Evolutionary conservation across 2,888 invertebrate genomes (phyloP), one percentile per base, ranked within the genome.

Genomic region (Scaptomyza tumidula): DNA sequence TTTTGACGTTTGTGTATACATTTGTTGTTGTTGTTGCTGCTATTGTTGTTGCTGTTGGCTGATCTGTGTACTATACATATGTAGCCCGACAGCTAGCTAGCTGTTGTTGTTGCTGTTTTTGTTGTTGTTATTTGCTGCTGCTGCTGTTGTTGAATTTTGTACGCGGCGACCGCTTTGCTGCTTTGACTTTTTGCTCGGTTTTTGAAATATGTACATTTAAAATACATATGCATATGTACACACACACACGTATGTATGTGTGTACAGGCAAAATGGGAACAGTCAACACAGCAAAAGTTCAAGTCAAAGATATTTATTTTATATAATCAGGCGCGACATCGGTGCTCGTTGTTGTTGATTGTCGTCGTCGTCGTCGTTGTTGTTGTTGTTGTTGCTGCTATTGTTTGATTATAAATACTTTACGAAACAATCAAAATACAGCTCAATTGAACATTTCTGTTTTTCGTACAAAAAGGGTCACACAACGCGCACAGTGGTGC

Each of bases 141-240:
- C 78, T 78, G 75, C 74, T 77, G 81, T 82, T 79, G 76, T 80
- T 88, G 84, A 84, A 88, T 88, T 88, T 84, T 85, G 86, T 80
- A 77, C 80, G 86, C 80, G 85, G 70, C 86, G 88, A 82, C 81
- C 88, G 88, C 81, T 43, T 62, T 80, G 82, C 73, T 72, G 84
- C 87, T 88, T 86, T 89, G 85, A 85, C 84, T 89, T 85, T 89
- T 87, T 78, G 89, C 87, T 84, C 81, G 71, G 72, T 67, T 73
- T 81, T 78, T 79, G 54, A 82, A 85, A 75, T 84, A 77, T 60
- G 53, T 63, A 80, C 50, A 59, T 45, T 57, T 43, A 53, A 24
- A 31, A 43, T 16, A 48, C 31, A 71, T 35, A 46, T 39, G 14
- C 41, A 14, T 35, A 46, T 31, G 29, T 10, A 11, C 7, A 48